phyloP scores from a whole-genome alignment of 2,113 vertebrate species.

The Pristiophorus japonicus region DNA sequence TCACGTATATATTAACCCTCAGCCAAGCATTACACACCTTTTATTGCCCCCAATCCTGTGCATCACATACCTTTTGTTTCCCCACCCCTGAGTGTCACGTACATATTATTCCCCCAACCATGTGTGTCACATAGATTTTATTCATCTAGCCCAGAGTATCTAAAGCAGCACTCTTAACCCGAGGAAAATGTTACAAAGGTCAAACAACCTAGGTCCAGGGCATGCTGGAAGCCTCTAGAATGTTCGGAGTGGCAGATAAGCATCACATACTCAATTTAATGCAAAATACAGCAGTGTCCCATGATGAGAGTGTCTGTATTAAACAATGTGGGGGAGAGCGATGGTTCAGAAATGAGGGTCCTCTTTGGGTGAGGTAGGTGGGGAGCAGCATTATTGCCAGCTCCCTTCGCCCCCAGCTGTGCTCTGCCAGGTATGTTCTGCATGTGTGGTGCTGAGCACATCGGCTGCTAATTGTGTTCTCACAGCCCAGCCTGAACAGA shows the following conservation, averaged over 20 bases:
- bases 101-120: not conserved
- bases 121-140: not conserved
- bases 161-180: not conserved
- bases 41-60: not conserved
- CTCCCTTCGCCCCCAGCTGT: not conserved
- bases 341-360: not conserved
- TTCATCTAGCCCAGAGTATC: not conserved
- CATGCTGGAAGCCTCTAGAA: not conserved
- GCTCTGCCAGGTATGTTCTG: no score
- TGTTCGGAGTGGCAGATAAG: not conserved
- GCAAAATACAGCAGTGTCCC: not conserved
- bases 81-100: not conserved
- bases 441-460: no score
- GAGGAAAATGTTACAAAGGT: not conserved
- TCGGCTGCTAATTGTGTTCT: not conserved
- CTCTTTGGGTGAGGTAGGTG: no score
- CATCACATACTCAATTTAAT: not conserved
- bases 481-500: not conserved
- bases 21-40: no score
- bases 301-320: not conserved
- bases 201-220: not conserved
- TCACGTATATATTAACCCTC: not conserved
- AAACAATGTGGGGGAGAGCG: no score
- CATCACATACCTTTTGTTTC: not conserved
- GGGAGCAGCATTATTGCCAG: not conserved